Conservation (phyloP, 2,888 invertebrate species). For the Drosophila eohydei region DNA sequence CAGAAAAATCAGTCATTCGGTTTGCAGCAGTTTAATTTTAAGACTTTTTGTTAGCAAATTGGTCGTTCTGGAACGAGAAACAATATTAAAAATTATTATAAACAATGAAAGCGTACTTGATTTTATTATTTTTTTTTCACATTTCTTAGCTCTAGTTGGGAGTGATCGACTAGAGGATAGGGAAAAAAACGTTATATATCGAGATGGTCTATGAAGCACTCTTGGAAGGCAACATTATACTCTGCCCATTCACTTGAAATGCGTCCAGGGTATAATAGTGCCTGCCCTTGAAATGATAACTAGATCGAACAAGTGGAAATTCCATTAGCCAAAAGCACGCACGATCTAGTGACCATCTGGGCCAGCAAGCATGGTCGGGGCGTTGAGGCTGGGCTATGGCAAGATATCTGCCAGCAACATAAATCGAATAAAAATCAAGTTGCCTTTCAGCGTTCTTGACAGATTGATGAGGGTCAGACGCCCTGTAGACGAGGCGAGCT, state of each 20-base stretch:
- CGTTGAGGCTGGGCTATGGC: neutral
- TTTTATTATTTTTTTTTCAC: neutral
- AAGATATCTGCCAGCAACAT: conserved; percentile 3
- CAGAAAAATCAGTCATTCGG: conserved; percentile 79
- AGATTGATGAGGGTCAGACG: conserved; percentile 54
- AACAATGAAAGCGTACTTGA: neutral
- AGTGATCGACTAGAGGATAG: neutral
- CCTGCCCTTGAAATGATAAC: conserved; percentile 33
- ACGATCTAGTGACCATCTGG: conserved; percentile 34
- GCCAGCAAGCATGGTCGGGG: neutral
- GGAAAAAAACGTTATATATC: neutral
- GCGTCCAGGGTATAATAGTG: neutral
- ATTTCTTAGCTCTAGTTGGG: neutral
- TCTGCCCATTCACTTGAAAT: neutral
- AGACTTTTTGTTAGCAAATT: conserved; percentile 75
- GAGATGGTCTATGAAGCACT: neutral
- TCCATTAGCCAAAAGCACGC: conserved; percentile 30
- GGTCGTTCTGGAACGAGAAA: conserved; percentile 70
- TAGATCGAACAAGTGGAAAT: conserved; percentile 52
- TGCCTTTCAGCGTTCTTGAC: conserved; percentile 41
- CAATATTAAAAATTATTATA: conserved; percentile 20
- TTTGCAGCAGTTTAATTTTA: conserved; percentile 64
- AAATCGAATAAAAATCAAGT: conserved; percentile 32
- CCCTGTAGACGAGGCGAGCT: neutral
- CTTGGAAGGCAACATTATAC: no score